Evolutionary conservation across 92 coral and sea anemone genomes (phyloP).

Genomic region (Ricordea florida): DNA sequence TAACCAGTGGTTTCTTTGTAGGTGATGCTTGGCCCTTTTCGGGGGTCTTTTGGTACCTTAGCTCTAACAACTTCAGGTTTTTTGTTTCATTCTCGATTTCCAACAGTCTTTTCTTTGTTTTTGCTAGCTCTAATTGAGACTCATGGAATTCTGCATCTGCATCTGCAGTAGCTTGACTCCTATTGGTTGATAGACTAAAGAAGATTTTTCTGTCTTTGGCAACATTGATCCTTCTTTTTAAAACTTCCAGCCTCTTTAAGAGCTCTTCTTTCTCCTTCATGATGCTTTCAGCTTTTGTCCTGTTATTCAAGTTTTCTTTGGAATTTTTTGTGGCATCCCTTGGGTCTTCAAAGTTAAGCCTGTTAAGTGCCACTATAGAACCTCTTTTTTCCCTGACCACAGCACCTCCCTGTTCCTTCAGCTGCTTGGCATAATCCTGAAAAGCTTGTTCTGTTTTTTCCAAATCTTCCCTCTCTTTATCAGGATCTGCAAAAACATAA

Average conservation of each 20-base stretch:
- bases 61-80: slow-evolving; percentile 68
- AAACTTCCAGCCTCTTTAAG: slow-evolving; percentile 50
- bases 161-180: slow-evolving; percentile 77
- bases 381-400: slow-evolving; percentile 56
- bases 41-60: slow-evolving; percentile 53
- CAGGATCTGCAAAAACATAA: slow-evolving; percentile 54
- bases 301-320: slow-evolving; percentile 33
- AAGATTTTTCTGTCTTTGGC: slow-evolving; percentile 96
- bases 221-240: slow-evolving; percentile 70
- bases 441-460: slow-evolving; percentile 76
- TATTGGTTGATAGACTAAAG: slow-evolving; percentile 63
- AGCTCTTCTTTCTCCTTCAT: slow-evolving; percentile 80
- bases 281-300: slow-evolving; percentile 45
- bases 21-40: slow-evolving; percentile 18
- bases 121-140: slow-evolving; percentile 85
- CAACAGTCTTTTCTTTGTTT: slow-evolving; percentile 82
- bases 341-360: slow-evolving; percentile 75
- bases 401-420: slow-evolving; percentile 58
- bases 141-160: slow-evolving; percentile 91
- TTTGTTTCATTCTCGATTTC: slow-evolving; percentile 90
- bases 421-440: slow-evolving; percentile 67
- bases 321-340: slow-evolving; percentile 24
- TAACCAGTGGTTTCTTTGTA: slow-evolving; percentile 16
- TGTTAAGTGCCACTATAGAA: slow-evolving; percentile 74
- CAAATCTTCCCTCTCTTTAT: slow-evolving; percentile 73